A percentile compares a stretch with the other conserved stretches of the same genome.
Conservation (phyloP, 1,140 invertebrate species). For the Arion vulgaris region DNA sequence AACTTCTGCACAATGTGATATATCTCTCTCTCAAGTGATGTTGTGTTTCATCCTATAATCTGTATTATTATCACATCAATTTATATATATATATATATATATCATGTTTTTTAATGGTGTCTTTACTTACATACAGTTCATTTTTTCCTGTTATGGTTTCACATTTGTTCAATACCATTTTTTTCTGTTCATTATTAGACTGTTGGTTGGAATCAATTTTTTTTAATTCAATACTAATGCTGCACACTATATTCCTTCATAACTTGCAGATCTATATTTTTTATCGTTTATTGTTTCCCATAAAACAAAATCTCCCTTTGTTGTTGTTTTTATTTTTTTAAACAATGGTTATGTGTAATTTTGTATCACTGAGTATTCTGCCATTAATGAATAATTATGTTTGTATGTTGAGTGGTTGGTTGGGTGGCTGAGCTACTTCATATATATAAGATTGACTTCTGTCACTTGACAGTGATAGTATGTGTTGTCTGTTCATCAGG, state of each 20-base stretch:
- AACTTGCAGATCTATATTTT: too few species aligned
- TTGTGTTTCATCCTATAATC: neutral
- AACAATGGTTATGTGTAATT: too few species aligned
- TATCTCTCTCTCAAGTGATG: slow-evolving; percentile 28
- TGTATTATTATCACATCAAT: neutral
- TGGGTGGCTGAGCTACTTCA: neutral
- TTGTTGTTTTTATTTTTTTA: too few species aligned
- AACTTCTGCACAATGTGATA: slow-evolving; percentile 18
- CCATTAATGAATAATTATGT: neutral
- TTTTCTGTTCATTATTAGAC: neutral
- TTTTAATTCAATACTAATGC: too few species aligned
- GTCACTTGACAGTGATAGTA: neutral
- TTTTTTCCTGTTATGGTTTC: neutral
- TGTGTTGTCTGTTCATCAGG: neutral
- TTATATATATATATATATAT: too few species aligned
- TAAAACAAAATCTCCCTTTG: too few species aligned
- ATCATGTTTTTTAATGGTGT: neutral
- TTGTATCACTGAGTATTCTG: too few species aligned
- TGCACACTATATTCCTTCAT: too few species aligned
- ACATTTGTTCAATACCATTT: too few species aligned
- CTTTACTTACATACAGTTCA: neutral
- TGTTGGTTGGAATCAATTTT: neutral
- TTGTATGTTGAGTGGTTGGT: neutral
- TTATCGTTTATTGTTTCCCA: too few species aligned
- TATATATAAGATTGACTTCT: neutral